Evolutionary conservation across 2,113 vertebrate species (phyloP), one percentile per base, ranked within the genome.

Genomic region (Formicarius rufipectus): DNA sequence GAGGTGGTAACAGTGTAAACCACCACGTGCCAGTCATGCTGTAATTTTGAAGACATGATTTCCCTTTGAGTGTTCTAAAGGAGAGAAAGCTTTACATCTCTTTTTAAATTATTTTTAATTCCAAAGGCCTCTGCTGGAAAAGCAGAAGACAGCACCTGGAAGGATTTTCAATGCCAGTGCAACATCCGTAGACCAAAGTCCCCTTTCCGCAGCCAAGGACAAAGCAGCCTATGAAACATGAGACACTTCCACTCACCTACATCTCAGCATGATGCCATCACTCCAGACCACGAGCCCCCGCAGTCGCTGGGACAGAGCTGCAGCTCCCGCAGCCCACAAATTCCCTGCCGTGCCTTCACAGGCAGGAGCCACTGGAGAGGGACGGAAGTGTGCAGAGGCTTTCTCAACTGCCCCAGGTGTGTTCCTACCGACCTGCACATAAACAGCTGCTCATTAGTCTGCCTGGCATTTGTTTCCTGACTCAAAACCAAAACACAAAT

Each of bases 341-440:
- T 19, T 1, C 6, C 47, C 2, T 0, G 44, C 52, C 13, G 0
- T 42, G 50, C 8, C 68, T n/a, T 18, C 6, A 4, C 22, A 7
- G 1, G 7, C 58, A 14, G 66, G 45, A n/a, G 14, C 21, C 0
- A 3, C 0, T 1, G 3, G 17, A 35, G 30, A 33, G 45, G 39
- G 20, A 6, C 13, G 0, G 25, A 64, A 44, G 18, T 0, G 0
- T 2, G 73, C 7, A 0, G 31, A 25, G 33, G 20, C 62, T 62
- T 75, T 50, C 89, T 17, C 44, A 33, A 12, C 58, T 1, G 45
- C 81, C 22, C 17, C 10, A 4, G 77, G 53, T 39, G 69, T 9
- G 52, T 7, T 56, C 69, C 87, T 58, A 0, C 62, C 56, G 5
- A 3, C 66, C 10, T 0, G 4, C 7, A 30, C 72, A 56, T 79